Conservation (phyloP, 2,888 invertebrate species). For the Drosophila quinaria region DNA sequence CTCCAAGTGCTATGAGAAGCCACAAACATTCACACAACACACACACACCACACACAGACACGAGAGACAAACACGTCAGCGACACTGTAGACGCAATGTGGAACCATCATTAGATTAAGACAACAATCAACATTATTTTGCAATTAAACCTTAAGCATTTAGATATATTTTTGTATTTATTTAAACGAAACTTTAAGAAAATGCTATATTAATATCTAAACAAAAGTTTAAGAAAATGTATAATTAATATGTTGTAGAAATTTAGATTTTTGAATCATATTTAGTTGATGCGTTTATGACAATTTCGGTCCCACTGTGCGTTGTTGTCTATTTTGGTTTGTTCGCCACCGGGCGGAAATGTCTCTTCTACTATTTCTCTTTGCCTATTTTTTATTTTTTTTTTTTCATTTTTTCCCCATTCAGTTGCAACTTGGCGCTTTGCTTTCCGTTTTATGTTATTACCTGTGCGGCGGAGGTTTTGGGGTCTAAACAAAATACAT, state of each 20-base stretch:
- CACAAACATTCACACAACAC: conserved; percentile 56
- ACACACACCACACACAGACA: conserved; percentile 17
- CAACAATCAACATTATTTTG: conserved; percentile 1
- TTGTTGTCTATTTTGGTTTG: conserved; percentile 76
- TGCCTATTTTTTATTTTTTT: conserved; percentile 18
- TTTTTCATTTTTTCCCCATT: conserved; percentile 33
- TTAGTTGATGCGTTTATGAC: neutral
- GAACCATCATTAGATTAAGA: conserved; percentile 8
- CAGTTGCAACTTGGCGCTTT: conserved; percentile 49
- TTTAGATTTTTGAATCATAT: neutral
- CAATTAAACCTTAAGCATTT: neutral
- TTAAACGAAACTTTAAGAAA: neutral
- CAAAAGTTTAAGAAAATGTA: neutral
- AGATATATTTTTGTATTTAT: neutral
- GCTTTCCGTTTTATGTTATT: conserved; percentile 56
- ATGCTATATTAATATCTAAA: neutral
- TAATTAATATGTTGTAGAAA: neutral
- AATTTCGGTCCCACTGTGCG: conserved; percentile 45
- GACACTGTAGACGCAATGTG: conserved; percentile 44
- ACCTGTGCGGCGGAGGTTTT: conserved; percentile 49
- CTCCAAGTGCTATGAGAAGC: conserved; percentile 67
- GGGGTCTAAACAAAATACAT: conserved; percentile 50
- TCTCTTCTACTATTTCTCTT: conserved; percentile 64
- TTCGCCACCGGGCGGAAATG: conserved; percentile 73
- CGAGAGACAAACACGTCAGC: conserved; percentile 27